These are phyloP conservation scores for Eriocheir sinensis DNA, from an alignment of 1,140 invertebrate genomes.

Conservation along the genomic window DNA sequence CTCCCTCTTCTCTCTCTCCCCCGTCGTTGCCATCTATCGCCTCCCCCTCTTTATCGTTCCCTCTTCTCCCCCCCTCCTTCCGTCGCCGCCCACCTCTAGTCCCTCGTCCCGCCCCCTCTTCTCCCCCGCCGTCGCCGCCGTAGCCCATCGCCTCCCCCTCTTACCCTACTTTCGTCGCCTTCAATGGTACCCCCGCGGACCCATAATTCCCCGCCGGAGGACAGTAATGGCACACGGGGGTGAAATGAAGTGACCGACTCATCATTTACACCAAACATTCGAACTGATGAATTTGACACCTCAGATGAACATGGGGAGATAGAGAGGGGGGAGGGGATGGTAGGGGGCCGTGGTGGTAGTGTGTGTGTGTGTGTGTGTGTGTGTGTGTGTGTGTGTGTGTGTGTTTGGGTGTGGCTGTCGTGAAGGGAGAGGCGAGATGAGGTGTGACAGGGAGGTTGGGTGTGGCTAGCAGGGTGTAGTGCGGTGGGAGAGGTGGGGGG, in stretches of 20 bases:
- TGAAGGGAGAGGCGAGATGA: too few relatives aligned
- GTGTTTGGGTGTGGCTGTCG: too few relatives aligned
- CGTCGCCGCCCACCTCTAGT: not conserved
- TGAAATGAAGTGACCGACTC: slow-evolving; percentile 36
- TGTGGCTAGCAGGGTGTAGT: too few relatives aligned
- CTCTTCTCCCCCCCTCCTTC: not conserved
- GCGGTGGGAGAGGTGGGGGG: too few relatives aligned
- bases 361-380: not conserved
- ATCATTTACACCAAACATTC: slow-evolving; percentile 52
- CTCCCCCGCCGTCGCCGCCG: not conserved
- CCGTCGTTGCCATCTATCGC: not conserved
- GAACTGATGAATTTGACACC: slow-evolving; percentile 43
- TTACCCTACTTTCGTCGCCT: slow-evolving; percentile 39
- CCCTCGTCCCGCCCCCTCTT: not conserved
- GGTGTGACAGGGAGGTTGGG: too few relatives aligned
- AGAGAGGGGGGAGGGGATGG: not conserved
- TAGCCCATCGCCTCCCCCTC: not conserved
- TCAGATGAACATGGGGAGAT: not conserved
- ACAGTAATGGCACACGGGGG: slow-evolving; percentile 43
- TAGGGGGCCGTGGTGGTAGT: not conserved
- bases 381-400: too few relatives aligned
- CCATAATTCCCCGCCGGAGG: slow-evolving; percentile 10
- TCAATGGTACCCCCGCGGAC: not conserved
- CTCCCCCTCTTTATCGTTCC: not conserved
- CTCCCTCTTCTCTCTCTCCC: not conserved